Conservation (phyloP, 2,888 invertebrate genomes). For the Apamea monoglypha region DNA sequence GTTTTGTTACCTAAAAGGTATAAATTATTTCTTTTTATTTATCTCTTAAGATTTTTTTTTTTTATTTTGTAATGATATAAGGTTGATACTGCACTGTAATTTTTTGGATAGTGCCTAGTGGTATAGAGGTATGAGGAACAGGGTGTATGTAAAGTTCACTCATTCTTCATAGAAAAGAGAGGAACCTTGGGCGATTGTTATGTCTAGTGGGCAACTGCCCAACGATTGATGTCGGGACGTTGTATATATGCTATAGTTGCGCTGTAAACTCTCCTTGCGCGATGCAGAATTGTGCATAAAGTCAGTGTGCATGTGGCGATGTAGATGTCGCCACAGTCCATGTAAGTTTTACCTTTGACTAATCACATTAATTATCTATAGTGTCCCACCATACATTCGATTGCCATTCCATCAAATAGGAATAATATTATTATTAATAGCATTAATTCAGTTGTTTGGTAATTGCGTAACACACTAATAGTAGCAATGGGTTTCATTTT, state of each 20-base stretch:
- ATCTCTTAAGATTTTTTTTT: conserved; percentile 24
- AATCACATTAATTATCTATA: neutral
- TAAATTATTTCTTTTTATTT: conserved; percentile 55
- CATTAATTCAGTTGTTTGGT: neutral
- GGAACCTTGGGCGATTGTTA: neutral
- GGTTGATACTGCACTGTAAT: conserved; percentile 45
- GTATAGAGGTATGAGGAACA: neutral
- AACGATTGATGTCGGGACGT: neutral
- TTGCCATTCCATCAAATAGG: conserved; percentile 9
- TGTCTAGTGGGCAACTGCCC: neutral
- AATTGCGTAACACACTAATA: too few species aligned
- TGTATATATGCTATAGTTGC: neutral
- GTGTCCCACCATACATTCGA: conserved; percentile 19
- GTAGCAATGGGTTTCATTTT: too few species aligned
- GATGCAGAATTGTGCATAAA: neutral
- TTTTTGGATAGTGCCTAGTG: neutral
- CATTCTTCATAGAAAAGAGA: neutral
- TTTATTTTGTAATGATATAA: conserved; percentile 21
- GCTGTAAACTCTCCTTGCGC: neutral
- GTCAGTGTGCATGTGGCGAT: too few species aligned
- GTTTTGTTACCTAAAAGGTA: conserved; percentile 72
- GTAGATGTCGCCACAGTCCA: neutral
- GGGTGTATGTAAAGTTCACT: neutral
- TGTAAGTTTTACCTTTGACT: neutral
- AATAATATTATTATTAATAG: neutral